Percentiles rank a stretch among this genome's conserved stretches.
phyloP scores from a whole-genome alignment of 1,140 invertebrate species.

The Polypedilum pembai region DNA sequence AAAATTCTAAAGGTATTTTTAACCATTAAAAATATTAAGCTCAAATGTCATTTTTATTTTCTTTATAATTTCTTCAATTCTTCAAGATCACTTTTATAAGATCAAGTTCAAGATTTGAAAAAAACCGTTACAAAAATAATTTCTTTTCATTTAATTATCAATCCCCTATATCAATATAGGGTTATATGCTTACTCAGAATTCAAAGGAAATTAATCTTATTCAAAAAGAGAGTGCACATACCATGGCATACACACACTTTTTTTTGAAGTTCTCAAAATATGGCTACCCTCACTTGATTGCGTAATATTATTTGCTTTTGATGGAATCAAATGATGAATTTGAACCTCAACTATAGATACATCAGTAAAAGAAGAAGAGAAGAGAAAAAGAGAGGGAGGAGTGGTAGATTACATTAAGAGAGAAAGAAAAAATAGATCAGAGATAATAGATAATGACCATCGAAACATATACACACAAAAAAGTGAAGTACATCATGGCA shows the following conservation, averaged over 20 bases:
- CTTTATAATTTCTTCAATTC: too few species aligned
- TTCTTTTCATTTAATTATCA: too few species aligned
- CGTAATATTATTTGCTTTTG: slow-evolving; percentile 9
- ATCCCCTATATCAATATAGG: background rate
- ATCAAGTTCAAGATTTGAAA: too few species aligned
- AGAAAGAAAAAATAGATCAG: background rate
- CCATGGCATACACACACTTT: background rate
- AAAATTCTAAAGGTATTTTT: too few species aligned
- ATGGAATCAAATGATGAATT: slow-evolving; percentile 13
- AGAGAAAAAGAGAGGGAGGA: background rate
- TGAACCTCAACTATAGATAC: background rate
- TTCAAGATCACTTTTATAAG: too few species aligned
- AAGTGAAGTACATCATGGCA: background rate
- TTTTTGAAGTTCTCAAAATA: too few species aligned
- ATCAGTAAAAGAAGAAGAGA: background rate
- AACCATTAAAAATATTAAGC: too few species aligned
- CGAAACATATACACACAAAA: background rate
- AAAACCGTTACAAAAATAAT: too few species aligned
- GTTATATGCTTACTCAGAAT: slow-evolving; percentile 4
- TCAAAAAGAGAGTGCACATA: background rate
- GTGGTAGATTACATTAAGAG: slow-evolving; percentile 11
- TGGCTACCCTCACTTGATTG: background rate
- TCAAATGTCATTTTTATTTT: too few species aligned
- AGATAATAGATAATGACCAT: slow-evolving; percentile 18
- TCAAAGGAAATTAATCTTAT: slow-evolving; percentile 10